Percentiles rank a stretch among this genome's conserved stretches.
Conservation (phyloP, 2,113 vertebrate species). For the Dasypus novemcinctus region DNA sequence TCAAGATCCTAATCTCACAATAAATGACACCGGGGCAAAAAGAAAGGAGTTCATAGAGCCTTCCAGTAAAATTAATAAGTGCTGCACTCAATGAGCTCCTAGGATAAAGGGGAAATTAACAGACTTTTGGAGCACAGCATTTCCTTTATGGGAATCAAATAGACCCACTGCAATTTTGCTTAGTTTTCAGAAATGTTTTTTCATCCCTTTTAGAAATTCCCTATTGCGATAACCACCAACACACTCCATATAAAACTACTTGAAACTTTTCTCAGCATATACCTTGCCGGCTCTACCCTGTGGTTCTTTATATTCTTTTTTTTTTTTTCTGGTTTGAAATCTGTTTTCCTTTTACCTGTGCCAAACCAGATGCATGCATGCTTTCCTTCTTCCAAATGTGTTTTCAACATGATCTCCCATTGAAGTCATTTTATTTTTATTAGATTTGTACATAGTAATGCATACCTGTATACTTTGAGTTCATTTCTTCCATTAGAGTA, state of each 20-base stretch:
- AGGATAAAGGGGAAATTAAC: not conserved
- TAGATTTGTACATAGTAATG: not conserved
- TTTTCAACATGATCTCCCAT: not conserved
- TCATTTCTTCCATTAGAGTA: not conserved
- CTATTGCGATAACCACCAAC: not conserved
- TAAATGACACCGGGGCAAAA: not conserved
- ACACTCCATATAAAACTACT: not conserved
- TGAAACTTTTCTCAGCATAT: not conserved
- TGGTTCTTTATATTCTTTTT: not conserved
- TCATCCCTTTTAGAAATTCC: not conserved
- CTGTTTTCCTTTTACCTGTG: not conserved
- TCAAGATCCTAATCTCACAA: conserved; percentile 66
- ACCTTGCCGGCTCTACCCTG: not conserved
- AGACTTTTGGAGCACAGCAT: not conserved
- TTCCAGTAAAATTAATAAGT: not conserved
- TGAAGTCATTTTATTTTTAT: conserved; percentile 30
- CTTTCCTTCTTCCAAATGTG: not conserved
- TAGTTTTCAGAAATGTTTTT: conserved; percentile 4
- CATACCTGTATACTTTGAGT: not conserved
- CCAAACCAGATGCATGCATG: not conserved
- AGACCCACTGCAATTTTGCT: not conserved
- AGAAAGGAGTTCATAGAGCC: not conserved
- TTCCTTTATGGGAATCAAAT: not conserved
- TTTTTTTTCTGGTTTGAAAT: conserved; percentile 1
- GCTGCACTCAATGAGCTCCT: not conserved